Evolutionary conservation across 2,888 invertebrate genomes (phyloP), one percentile per base, ranked within the genome.

Genomic region (Conomelus anceps): DNA sequence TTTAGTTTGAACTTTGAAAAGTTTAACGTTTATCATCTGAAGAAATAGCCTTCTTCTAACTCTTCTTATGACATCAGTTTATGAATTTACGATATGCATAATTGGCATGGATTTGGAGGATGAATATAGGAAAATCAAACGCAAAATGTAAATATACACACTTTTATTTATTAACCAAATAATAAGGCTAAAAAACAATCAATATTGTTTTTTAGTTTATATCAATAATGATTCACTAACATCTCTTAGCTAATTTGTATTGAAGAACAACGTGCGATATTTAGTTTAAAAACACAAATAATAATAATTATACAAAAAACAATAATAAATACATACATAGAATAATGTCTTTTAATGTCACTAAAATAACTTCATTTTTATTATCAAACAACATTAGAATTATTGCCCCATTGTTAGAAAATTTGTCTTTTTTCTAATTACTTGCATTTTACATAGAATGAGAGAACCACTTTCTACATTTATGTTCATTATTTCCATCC

Each of bases 111-210:
- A n/a, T n/a, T n/a, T n/a, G n/a, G n/a, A n/a, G n/a, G n/a, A n/a
- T n/a, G n/a, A n/a, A n/a, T n/a, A n/a, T n/a, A 20, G 1, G 29
- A 86, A 86, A 86, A 86, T 23, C 86, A 86, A 86, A 86, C 86
- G 20, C 23, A 23, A 85, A 85, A 26, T 86, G 86, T 86, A 89
- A 89, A 90, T 90, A 89, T 90, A 90, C 90, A 90, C 90, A 90
- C 90, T 90, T 90, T 90, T 90, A 90, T 90, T 90, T 63, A 63
- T 63, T 90, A 90, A 90, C 90, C 90, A 90, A 90, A 90, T 89
- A 90, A 90, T 86, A 90, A 90, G 89, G 89, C 89, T 89, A 90
- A 89, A 89, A 90, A 90, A 89, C 89, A 90, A 89, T 90, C 29
- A 89, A 87, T 88, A 87, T 88, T 87, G 88, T 90, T 90, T 87